A percentile compares a stretch with the other conserved stretches of the same genome.
Conservation (phyloP, 23 tunicate species). For the Ascidia mentula region DNA sequence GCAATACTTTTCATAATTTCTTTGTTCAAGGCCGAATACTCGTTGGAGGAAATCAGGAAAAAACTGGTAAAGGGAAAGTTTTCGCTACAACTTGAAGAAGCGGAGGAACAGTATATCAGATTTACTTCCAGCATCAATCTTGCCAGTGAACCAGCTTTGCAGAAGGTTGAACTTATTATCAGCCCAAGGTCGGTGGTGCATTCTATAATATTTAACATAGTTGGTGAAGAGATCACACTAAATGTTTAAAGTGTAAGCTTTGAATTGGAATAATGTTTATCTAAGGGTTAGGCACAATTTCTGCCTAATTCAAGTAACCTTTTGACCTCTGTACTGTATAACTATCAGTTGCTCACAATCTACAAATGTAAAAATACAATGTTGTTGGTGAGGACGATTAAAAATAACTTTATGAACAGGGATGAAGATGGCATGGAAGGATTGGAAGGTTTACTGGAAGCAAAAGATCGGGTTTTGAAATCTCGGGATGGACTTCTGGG, state of each 20-base stretch:
- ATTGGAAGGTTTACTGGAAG: constrained; percentile 34
- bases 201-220: too few species aligned
- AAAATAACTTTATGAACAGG: not conserved
- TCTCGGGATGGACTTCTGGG: constrained; percentile 17
- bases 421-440: constrained; percentile 26
- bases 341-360: too few species aligned
- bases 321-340: too few species aligned
- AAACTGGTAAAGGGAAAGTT: constrained; percentile 54
- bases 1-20: not conserved
- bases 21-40: constrained; percentile 33
- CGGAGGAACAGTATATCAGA: constrained; percentile 35
- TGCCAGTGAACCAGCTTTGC: constrained; percentile 45
- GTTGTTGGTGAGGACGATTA: too few species aligned
- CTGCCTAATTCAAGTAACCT: too few species aligned
- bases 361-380: too few species aligned
- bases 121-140: constrained; percentile 31
- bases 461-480: constrained; percentile 16
- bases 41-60: constrained; percentile 39
- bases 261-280: too few species aligned
- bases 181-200: constrained; percentile 58
- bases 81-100: constrained; percentile 66
- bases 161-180: constrained; percentile 39
- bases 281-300: too few species aligned
- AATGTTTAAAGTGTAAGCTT: too few species aligned
- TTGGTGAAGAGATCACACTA: too few species aligned